Evolutionary conservation across 37 sponge, comb jelly and placozoan genomes (phyloP).

Genomic region (Aplysina aerophoba): DNA sequence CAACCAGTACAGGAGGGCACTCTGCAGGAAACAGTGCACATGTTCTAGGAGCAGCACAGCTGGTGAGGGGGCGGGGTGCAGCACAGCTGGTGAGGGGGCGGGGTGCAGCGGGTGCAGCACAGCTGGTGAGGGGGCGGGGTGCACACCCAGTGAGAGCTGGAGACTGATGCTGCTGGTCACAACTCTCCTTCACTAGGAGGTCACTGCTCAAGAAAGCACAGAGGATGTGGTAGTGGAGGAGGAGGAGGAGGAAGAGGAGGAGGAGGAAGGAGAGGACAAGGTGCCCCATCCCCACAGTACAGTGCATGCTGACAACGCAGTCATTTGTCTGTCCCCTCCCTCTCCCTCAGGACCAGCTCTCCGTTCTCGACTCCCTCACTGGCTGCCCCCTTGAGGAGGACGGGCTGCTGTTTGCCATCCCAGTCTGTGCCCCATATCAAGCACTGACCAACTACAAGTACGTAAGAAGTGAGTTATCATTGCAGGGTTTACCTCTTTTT

Average conservation of each 20-base stretch:
- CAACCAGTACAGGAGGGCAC: too few species aligned
- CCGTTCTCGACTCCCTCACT: constrained; percentile 75
- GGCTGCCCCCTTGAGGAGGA: constrained; percentile 86
- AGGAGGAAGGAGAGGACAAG: constrained; percentile 10
- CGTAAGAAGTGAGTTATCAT: background rate
- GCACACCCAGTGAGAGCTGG: too few species aligned
- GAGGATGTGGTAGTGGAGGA: background rate
- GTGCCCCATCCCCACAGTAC: too few species aligned
- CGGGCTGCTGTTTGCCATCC: constrained; percentile 87
- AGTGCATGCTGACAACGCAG: background rate
- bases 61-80: too few species aligned
- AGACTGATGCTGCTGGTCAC: too few species aligned
- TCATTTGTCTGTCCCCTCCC: background rate
- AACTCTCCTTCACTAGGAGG: too few species aligned
- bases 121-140: too few species aligned
- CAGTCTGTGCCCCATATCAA: constrained; percentile 95
- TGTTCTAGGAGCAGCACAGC: too few species aligned
- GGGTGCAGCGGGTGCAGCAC: too few species aligned
- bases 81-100: too few species aligned
- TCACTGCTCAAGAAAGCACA: too few species aligned
- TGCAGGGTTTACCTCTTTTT: background rate
- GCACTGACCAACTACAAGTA: constrained; percentile 90
- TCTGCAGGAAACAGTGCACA: too few species aligned
- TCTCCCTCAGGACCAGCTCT: constrained; percentile 44
- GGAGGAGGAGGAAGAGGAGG: background rate